Evolutionary conservation across 2,797 vertebrate genomes (phyloP).

Genomic region (Kryptolebias ocellatus): DNA sequence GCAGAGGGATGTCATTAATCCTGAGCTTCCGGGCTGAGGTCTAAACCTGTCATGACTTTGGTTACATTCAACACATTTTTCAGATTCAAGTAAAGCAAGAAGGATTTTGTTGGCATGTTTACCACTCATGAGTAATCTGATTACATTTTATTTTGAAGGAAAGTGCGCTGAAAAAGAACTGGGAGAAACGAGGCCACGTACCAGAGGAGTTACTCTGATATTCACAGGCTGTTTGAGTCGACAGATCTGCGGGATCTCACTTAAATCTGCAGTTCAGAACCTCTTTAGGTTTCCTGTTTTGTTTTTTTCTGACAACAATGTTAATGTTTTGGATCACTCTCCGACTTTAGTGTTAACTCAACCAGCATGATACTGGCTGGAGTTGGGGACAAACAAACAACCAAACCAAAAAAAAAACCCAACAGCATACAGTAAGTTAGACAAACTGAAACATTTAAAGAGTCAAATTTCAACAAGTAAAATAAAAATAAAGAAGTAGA

Average conservation of each 20-base stretch:
- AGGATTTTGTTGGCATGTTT: not conserved
- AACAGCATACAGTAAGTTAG: too few relatives aligned
- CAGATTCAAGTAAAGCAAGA: not conserved
- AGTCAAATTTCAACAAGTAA: not conserved
- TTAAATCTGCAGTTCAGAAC: not conserved
- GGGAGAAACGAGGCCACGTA: not conserved
- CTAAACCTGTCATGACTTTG: not conserved
- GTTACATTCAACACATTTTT: not conserved
- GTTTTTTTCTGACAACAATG: not conserved
- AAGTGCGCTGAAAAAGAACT: not conserved
- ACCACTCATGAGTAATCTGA: not conserved
- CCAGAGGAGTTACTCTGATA: not conserved
- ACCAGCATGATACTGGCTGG: too few relatives aligned
- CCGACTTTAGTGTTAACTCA: too few relatives aligned
- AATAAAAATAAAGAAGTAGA: not conserved
- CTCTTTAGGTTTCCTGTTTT: not conserved
- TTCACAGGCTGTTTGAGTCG: too few relatives aligned
- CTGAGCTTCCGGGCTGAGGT: conserved; percentile 9
- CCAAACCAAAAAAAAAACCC: too few relatives aligned
- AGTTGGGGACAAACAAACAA: too few relatives aligned
- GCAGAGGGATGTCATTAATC: conserved; percentile 50
- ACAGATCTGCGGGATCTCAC: not conserved
- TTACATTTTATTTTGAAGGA: not conserved
- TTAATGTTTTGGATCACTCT: not conserved
- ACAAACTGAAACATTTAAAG: not conserved